Evolutionary conservation across 2,113 vertebrate genomes (phyloP).

Genomic region (Elanus axillaris): DNA sequence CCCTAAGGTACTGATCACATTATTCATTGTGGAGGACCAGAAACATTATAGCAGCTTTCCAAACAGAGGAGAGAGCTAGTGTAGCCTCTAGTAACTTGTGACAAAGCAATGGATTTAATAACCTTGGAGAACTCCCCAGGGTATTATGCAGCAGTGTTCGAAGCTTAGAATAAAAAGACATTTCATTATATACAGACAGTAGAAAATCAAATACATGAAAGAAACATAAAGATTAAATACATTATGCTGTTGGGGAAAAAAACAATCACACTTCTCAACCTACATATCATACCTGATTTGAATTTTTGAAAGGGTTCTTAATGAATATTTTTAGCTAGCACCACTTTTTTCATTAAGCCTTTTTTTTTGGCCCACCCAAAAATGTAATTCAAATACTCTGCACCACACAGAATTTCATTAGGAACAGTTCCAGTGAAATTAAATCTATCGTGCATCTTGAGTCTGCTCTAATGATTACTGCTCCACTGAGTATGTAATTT

Average conservation of each 20-base stretch:
- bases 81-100: conserved; percentile 23
- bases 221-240: conserved; percentile 32
- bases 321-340: not conserved
- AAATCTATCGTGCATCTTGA: conserved; percentile 45
- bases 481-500: conserved; percentile 50
- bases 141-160: conserved; percentile 5
- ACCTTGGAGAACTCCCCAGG: conserved; percentile 33
- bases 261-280: not conserved
- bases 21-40: conserved; percentile 34
- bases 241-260: not conserved
- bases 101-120: conserved; percentile 59
- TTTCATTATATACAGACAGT: conserved; percentile 21
- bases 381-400: conserved; percentile 19
- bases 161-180: not conserved
- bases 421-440: conserved; percentile 48
- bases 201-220: conserved; percentile 50
- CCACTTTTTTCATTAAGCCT: not conserved
- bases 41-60: conserved; percentile 47
- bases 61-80: not conserved
- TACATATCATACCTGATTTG: not conserved
- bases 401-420: conserved; percentile 44
- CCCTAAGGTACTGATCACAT: conserved; percentile 48
- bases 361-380: not conserved
- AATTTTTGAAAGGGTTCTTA: not conserved
- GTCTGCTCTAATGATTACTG: conserved; percentile 42